phyloP scores from a whole-genome alignment of 2,888 invertebrate species.

The Teleiodes luculella region DNA sequence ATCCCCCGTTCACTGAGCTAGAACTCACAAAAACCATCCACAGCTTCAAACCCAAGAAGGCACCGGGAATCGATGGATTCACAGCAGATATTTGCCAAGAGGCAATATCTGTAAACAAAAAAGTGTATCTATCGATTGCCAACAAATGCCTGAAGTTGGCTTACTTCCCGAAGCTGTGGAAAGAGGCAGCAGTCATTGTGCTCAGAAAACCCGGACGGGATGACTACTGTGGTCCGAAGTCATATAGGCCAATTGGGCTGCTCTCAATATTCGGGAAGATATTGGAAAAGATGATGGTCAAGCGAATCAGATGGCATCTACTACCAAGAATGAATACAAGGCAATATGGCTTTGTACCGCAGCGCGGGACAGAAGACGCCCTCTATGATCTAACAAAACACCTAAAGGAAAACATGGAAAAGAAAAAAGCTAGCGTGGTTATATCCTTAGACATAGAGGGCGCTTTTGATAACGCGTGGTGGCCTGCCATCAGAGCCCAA shows the following conservation, averaged over 20 bases:
- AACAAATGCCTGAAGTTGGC: background rate
- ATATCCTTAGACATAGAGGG: conserved; percentile 19
- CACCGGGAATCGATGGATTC: background rate
- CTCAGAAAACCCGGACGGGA: background rate
- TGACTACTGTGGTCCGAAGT: background rate
- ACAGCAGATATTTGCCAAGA: background rate
- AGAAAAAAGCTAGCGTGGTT: background rate
- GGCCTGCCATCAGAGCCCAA: conserved; percentile 5
- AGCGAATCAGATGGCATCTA: background rate
- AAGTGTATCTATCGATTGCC: background rate
- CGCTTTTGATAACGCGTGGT: conserved; percentile 18
- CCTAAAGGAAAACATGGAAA: background rate
- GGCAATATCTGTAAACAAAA: background rate
- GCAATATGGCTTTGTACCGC: background rate
- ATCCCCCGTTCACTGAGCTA: background rate
- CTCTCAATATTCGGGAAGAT: background rate
- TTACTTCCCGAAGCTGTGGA: background rate
- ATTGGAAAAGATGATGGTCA: background rate
- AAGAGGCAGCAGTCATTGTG: background rate
- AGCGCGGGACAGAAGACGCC: background rate
- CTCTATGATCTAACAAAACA: background rate
- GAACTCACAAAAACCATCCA: background rate
- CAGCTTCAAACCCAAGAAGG: background rate
- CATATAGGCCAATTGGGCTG: background rate
- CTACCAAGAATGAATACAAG: background rate